A percentile compares a stretch with the other conserved stretches of the same genome.
phyloP scores from a whole-genome alignment of 2,888 invertebrate species.

The Aproaerema taeniolella region DNA sequence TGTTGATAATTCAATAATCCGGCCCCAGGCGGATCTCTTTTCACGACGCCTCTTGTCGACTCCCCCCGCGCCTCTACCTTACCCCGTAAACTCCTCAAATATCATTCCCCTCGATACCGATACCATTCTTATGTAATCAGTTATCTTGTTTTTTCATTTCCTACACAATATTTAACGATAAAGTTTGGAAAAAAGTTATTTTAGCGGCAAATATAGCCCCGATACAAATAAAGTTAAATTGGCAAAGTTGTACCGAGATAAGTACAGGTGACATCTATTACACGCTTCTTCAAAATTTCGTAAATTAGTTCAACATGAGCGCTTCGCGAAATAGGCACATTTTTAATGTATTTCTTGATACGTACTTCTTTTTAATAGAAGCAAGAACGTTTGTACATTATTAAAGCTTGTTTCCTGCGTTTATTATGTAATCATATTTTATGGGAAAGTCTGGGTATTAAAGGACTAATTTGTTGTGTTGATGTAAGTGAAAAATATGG shows the following conservation, averaged over 20 bases:
- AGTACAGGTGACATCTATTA: conserved; percentile 58
- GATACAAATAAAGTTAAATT: conserved; percentile 75
- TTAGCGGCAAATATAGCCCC: conserved; percentile 55
- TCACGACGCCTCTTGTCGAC: conserved; percentile 39
- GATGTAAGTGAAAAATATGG: conserved; percentile 61
- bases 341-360: too few species aligned
- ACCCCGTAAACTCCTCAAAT: conserved; percentile 14
- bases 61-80: conserved; percentile 18
- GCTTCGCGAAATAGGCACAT: not conserved
- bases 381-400: too few species aligned
- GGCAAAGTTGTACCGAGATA: conserved; percentile 60
- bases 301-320: conserved; percentile 38
- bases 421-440: too few species aligned
- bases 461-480: conserved; percentile 4
- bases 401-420: too few species aligned
- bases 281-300: conserved; percentile 41
- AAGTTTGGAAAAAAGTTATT: conserved; percentile 57
- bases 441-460: too few species aligned
- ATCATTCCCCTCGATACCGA: conserved; percentile 34
- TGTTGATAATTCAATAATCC: conserved; percentile 75
- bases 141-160: conserved; percentile 59
- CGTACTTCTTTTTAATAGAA: not conserved
- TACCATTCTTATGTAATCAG: conserved; percentile 57
- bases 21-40: conserved; percentile 52
- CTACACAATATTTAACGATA: conserved; percentile 51